Base-by-base conservation (phyloP, 2,888 invertebrate genomes). In the Falcaria lacertinaria region DNA sequence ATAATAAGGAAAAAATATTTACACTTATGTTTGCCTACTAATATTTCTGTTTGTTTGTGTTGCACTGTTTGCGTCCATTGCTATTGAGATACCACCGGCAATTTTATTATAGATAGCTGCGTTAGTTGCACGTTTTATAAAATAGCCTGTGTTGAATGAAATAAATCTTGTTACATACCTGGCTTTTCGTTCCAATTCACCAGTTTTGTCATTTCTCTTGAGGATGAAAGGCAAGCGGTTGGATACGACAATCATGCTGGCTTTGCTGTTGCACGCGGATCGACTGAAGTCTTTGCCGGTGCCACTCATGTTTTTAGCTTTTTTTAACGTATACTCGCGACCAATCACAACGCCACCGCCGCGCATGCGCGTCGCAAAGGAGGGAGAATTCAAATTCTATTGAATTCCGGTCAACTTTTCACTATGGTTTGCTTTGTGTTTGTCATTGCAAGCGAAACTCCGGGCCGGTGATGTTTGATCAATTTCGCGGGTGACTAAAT, bases 211-310 rank as follows among this genome's bases (percentile, higher is more conserved):
- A 88, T 95, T 92, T 73, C 94, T 91, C 72, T 92, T 93, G 50
- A 97, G 89, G 52, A 97, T 94, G 85, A 97, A 97, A 5, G 97
- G 97, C 74, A 97, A 89, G 59, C 97, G 91, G 86, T 97, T 97
- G 56, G 97, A 97, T 47, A 97, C 96, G 59, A 97, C 97, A 68
- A 97, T 96, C 91, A 97, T 93, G 73, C 94, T 95, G 60, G 93
- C 94, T 64, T 92, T 92, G 69, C 90, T 90, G 62, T 87, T 89
- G 68, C 89, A 89, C 74, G 75, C 60, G n/a, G 77, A 57, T 48
- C 87, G 84, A 79, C 80, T 78, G 69, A 60, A 73, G 71, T 73
- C 59, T 50, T 59, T 66, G 47, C 57, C 55, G 47, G 54, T 65
- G 63, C 60, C 80, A 81, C 80, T 86, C 89, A 87, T 88, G 63